These are phyloP conservation scores for Nomia melanderi DNA, from an alignment of 1,140 invertebrate genomes.

Conservation along the genomic window DNA sequence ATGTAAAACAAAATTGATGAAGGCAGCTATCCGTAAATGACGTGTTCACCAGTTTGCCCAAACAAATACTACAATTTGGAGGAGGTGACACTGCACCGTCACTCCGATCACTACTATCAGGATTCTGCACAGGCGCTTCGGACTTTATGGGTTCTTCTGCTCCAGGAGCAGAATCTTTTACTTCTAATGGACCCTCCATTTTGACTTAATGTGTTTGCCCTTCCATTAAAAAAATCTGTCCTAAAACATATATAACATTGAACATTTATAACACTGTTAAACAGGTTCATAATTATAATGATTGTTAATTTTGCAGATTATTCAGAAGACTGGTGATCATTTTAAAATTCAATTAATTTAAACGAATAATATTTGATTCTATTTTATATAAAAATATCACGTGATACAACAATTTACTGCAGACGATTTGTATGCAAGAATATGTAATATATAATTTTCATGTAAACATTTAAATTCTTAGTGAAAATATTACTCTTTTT, in stretches of 20 bases:
- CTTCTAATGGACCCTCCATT: slow-evolving; percentile 64
- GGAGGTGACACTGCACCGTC: slow-evolving; percentile 85
- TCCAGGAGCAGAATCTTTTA: slow-evolving; percentile 50
- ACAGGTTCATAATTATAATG: background rate
- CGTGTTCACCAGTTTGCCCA: slow-evolving; percentile 92
- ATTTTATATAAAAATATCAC: too few species aligned
- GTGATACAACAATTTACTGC: too few species aligned
- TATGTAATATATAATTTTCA: too few species aligned
- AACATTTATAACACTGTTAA: slow-evolving; percentile 1
- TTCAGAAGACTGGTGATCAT: background rate
- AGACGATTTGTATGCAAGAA: too few species aligned
- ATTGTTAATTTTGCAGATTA: background rate
- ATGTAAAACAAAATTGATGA: slow-evolving; percentile 96
- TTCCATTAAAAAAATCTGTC: slow-evolving; percentile 35
- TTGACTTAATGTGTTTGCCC: slow-evolving; percentile 21
- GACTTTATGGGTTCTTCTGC: slow-evolving; percentile 72
- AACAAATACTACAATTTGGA: slow-evolving; percentile 94
- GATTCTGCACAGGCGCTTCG: slow-evolving; percentile 65
- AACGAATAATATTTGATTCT: background rate
- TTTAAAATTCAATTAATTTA: background rate
- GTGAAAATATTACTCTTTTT: too few species aligned
- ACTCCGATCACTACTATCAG: slow-evolving; percentile 68
- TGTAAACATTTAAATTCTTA: too few species aligned
- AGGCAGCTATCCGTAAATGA: slow-evolving; percentile 95
- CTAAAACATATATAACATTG: slow-evolving; percentile 14